Base-by-base conservation (phyloP, 2,797 vertebrate genomes). In the Enteromius fasciolatus region DNA sequence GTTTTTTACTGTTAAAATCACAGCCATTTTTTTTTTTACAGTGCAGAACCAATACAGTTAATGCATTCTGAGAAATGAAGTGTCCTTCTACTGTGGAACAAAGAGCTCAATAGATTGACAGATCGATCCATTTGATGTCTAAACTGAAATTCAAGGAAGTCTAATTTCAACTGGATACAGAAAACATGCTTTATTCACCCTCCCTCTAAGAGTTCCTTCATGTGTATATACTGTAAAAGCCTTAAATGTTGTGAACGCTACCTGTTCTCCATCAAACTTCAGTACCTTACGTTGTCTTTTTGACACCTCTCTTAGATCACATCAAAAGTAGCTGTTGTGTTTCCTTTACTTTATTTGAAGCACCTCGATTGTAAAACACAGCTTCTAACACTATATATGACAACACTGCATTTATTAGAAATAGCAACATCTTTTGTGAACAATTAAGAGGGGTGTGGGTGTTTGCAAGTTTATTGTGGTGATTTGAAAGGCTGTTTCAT, bases 311-410 rank as follows among this genome's bases (percentile, higher is more conserved):
- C 12, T 74, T 54, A 23, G 31, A 54, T 52, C 18, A 74, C 3
- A 74, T 36, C 31, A 36, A 74, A 33, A 74, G 20, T 1, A 74
- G 11, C 17, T 20, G 25, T 50, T 50, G 18, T 50, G 48, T 74
- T 74, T 9, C 11, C 48, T 54, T n/a, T 12, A 3, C 11, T 52
- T 73, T 74, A n/a, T 36, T 74, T n/a, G 20, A 14, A 36, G 11
- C 72, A 74, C 72, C 18, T 74, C 18, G 8, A 48, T 15, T 70
- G 68, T 31, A 48, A 70, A 28, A 70, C 44, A 50, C 15, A 11
- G 25, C 10, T 23, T 54, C 5, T 36, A 74, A 54, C 18, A 36
- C 18, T 54, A 31, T 33, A 36, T 33, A 17, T 33, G 72, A 6
- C 20, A 7, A 36, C 3, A 14, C 1, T 15, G 3, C 12, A 36